These are phyloP conservation scores for Scolopax bukidnonensis DNA, from an alignment of 2,797 vertebrate genomes.

Conservation along the genomic window DNA sequence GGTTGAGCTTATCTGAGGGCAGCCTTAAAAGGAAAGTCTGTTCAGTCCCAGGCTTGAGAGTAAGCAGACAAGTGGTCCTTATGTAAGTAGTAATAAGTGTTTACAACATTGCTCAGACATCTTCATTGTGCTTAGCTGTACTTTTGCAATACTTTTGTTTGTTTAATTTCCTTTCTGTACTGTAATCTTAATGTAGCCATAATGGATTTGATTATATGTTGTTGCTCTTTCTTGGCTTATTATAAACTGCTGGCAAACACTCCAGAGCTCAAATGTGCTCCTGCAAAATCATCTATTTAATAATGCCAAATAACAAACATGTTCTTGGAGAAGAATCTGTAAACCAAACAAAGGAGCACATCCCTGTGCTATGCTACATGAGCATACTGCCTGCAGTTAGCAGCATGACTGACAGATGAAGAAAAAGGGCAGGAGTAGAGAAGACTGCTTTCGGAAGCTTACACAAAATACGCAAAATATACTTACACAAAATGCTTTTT, in stretches of 20 bases:
- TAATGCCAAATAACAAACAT: slow-evolving; percentile 11
- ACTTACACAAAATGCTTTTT: neutral
- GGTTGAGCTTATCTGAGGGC: slow-evolving; percentile 41
- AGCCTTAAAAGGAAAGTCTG: slow-evolving; percentile 57
- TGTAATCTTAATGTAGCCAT: slow-evolving; percentile 54
- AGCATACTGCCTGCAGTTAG: neutral
- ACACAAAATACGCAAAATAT: neutral
- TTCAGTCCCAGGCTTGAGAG: slow-evolving; percentile 16
- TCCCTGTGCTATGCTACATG: neutral
- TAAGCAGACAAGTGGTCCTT: slow-evolving; percentile 46
- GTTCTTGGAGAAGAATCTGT: neutral
- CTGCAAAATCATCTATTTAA: slow-evolving; percentile 43
- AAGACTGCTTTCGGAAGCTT: neutral
- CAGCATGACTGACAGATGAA: neutral
- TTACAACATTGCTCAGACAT: slow-evolving; percentile 51
- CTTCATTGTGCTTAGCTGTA: slow-evolving; percentile 43
- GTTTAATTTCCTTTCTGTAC: slow-evolving; percentile 60
- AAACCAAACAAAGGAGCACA: neutral
- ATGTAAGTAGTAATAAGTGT: slow-evolving; percentile 58
- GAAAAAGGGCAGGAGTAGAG: neutral
- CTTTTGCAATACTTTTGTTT: slow-evolving; percentile 54
- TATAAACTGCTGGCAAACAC: slow-evolving; percentile 52
- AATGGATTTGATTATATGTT: slow-evolving; percentile 57
- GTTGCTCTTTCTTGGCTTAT: slow-evolving; percentile 45
- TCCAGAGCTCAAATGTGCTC: neutral